Conservation (phyloP, 2,797 vertebrate genomes). For the Otolemur crassicaudatus region DNA sequence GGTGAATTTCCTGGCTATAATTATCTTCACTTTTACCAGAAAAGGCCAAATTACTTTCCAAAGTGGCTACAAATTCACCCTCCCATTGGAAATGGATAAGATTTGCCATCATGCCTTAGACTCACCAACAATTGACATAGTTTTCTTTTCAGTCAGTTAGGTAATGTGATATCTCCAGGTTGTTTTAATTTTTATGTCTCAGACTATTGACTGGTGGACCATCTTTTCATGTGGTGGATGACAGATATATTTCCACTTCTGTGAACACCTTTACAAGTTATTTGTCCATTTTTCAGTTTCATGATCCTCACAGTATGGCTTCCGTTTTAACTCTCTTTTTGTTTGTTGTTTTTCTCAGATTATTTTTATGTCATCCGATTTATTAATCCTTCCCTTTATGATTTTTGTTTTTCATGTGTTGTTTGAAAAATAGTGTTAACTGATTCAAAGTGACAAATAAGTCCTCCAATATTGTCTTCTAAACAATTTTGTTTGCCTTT, state of each 20-base stretch:
- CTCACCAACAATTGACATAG: background rate
- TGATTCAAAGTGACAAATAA: background rate
- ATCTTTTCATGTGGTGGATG: background rate
- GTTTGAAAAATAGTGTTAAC: background rate
- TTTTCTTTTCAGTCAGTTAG: background rate
- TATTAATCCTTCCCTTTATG: conserved; percentile 1
- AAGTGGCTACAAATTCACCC: background rate
- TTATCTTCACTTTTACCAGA: background rate
- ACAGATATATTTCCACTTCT: background rate
- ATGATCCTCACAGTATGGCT: background rate
- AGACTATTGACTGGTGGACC: background rate
- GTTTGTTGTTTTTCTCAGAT: background rate
- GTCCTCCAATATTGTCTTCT: background rate
- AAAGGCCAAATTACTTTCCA: background rate
- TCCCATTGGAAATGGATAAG: background rate
- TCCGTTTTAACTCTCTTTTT: background rate
- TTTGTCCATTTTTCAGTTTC: background rate
- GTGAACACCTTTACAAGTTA: background rate
- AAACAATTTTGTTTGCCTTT: background rate
- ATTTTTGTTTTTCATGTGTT: background rate
- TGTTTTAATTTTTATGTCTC: background rate
- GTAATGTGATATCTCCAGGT: background rate
- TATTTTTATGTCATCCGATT: background rate
- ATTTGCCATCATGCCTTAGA: background rate
- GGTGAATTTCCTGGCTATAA: background rate